Conservation (phyloP, 2,113 vertebrate genomes). For the Saimiri boliviensis region DNA sequence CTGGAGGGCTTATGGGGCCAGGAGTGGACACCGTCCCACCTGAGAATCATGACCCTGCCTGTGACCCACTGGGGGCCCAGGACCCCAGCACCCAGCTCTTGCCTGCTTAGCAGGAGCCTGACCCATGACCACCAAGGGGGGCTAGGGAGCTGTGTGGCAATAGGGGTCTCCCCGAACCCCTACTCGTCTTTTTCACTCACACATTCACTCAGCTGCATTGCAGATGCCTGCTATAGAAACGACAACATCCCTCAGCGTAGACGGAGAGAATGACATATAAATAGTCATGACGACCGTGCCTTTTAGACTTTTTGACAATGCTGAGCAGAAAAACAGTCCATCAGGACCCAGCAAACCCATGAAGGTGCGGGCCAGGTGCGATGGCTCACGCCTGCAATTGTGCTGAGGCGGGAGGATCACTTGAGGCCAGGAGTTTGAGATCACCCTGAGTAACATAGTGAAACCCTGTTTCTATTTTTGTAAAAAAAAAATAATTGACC, state of each 20-base stretch:
- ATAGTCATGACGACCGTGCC: background rate
- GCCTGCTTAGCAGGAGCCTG: background rate
- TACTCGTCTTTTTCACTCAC: background rate
- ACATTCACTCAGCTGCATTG: background rate
- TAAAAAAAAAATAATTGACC: too few species aligned
- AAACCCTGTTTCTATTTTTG: too few species aligned
- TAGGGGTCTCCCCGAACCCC: background rate
- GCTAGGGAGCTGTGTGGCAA: background rate
- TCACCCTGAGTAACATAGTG: too few species aligned
- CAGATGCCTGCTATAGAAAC: background rate
- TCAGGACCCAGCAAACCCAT: background rate
- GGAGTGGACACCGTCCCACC: too few species aligned
- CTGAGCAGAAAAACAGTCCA: background rate
- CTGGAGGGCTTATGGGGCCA: background rate
- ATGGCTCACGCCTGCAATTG: too few species aligned
- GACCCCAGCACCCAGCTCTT: background rate
- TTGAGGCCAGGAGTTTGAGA: too few species aligned
- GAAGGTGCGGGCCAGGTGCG: background rate
- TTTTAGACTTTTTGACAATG: background rate
- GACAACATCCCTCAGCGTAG: accelerated
- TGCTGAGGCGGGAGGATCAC: too few species aligned
- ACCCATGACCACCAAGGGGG: background rate
- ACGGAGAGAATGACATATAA: background rate
- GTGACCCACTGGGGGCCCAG: background rate
- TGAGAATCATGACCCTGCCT: background rate